Evolutionary conservation across 2,113 vertebrate genomes (phyloP), one percentile per base, ranked within the genome.

Genomic region (Istiophorus platypterus): DNA sequence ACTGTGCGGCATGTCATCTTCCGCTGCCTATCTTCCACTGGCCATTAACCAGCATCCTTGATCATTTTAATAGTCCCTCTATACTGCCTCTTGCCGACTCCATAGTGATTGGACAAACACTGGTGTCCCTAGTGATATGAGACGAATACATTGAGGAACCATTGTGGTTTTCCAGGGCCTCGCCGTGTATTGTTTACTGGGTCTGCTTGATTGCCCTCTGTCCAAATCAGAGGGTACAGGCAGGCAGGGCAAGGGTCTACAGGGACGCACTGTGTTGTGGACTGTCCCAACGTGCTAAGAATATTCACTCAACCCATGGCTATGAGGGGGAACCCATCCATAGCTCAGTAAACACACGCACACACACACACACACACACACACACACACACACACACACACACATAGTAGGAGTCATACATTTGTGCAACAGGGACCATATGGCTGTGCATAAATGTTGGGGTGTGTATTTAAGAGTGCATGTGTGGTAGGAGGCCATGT

Each of bases 121-220:
- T 77, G 57, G 26, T 67, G 88, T 93, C 92, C 92, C 92, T 76
- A 24, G 91, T 75, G 91, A 87, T 66, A 85, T 51, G 62, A 81
- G 80, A 80, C 63, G 88, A 92, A 91, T 93, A 88, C 87, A 90
- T 85, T 82, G 88, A 93, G 85, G 91, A 89, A 84, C 82, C 89
- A 74, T 82, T 90, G 91, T 89, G 91, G 89, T 93, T 93, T 92
- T 89, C 82, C 51, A 54, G 76, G 79, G 87, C 84, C 87, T 88
- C 72, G 64, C 85, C 85, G 83, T 88, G 88, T 89, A 89, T 91
- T 92, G 91, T 93, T 93, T 93, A 93, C 90, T 71, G 88, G 91
- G 91, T 89, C 87, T 90, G 92, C 89, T 92, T 92, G 90, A 93
- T 93, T 93, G 92, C 92, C 89, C 88, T 92, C 90, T 91, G 92